Evolutionary conservation across 1,140 invertebrate genomes (phyloP), one percentile per base, ranked within the genome.

Genomic region (Zaprionus ornatus): DNA sequence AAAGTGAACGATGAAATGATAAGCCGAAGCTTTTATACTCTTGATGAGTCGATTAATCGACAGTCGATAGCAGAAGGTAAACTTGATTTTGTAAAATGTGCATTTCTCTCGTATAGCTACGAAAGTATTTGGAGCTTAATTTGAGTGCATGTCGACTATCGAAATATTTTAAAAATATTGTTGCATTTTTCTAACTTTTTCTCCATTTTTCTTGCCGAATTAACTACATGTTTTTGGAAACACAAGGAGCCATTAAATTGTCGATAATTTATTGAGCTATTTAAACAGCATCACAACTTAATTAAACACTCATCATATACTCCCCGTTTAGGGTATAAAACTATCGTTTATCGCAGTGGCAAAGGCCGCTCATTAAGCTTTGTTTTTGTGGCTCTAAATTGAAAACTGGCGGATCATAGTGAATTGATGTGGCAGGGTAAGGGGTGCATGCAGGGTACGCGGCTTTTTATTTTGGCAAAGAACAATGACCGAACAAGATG

Each of bases 281-380:
- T 40, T 4, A 40, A 40, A 5, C 5, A 0, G 4, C 0, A 5
- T 6, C 15, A 50, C 10, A 50, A 13, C 19, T 5, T 4, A 50
- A 23, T 23, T 19, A 23, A 50, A 12, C 45, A 40, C 15, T n/a
- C 25, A 21, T 13, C 13, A 29, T 7, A 23, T 12, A 7, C 13
- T n/a, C 23, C 3, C 27, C 7, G 4, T 17, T 12, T 45, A 74
- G 72, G 17, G 66, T 63, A 74, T 63, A 10, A 23, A 63, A 45
- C 37, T 23, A 63, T 10, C 21, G 9, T 35, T 50, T 45, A 57
- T 71, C 69, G 56, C 50, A 37, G 55, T 19, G 40, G 72, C 72
- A 70, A 75, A 63, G 56, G 62, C 50, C 64, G 65, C 77, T 88
- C 84, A 88, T 88, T 88, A 88, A 77, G 77, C 74, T 79, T 73